Conservation (phyloP, 2,113 vertebrate species). For the Drymodes brunneopygia region DNA sequence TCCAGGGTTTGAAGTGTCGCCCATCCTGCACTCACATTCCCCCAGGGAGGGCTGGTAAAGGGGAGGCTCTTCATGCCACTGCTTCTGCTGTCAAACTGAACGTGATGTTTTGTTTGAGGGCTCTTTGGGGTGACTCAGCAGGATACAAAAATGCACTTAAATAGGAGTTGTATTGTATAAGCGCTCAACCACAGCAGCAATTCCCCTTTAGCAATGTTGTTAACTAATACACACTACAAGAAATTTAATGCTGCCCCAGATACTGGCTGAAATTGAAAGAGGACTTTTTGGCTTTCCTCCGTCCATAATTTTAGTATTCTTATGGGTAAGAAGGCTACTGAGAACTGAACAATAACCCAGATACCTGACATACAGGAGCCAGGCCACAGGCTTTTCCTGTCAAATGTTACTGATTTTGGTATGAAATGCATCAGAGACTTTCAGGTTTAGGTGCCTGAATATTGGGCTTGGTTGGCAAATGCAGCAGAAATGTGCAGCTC, state of each 20-base stretch:
- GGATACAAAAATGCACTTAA: slow-evolving; percentile 17
- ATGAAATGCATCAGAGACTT: neutral
- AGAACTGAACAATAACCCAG: neutral
- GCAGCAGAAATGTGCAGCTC: neutral
- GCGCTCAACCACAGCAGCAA: neutral
- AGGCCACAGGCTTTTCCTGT: neutral
- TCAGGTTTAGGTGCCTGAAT: neutral
- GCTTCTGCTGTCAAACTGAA: neutral
- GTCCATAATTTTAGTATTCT: neutral
- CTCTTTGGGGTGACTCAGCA: slow-evolving; percentile 35
- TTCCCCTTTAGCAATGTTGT: slow-evolving; percentile 7
- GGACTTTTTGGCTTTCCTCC: neutral
- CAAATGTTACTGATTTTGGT: neutral
- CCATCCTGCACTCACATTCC: neutral
- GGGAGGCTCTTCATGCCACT: neutral
- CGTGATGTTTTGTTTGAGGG: neutral
- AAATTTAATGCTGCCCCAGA: neutral
- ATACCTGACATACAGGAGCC: accelerated
- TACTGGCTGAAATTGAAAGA: neutral
- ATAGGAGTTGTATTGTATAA: slow-evolving; percentile 17
- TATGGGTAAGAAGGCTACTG: neutral
- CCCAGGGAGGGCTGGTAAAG: neutral
- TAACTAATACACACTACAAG: neutral
- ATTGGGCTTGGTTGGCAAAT: neutral
- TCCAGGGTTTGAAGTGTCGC: neutral